Percentiles rank a stretch among this genome's conserved stretches.
These are phyloP conservation scores for Brachionus rubens DNA, from an alignment of 1,140 invertebrate species.

Conservation along the genomic window DNA sequence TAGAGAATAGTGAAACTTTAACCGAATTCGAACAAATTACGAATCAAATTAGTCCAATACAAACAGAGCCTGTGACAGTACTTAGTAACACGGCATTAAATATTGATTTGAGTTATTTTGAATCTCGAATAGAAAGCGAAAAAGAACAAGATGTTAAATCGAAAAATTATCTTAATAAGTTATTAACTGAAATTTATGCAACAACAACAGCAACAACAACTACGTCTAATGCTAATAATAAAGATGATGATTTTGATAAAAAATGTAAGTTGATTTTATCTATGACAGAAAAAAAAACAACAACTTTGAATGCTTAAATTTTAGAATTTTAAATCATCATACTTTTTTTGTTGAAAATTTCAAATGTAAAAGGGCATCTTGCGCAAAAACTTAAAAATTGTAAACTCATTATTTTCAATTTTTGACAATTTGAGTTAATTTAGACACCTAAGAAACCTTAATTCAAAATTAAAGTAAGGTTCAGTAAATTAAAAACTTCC, in stretches of 20 bases:
- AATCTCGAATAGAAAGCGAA: background rate
- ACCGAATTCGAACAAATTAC: background rate
- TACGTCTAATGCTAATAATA: too few relatives aligned
- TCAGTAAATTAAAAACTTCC: too few relatives aligned
- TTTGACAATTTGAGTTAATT: too few relatives aligned
- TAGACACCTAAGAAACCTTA: too few relatives aligned
- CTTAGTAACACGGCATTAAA: background rate
- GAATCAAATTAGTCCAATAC: background rate
- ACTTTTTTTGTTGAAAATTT: too few relatives aligned
- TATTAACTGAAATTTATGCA: conserved; percentile 16
- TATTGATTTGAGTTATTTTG: conserved; percentile 23
- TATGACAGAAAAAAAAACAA: too few relatives aligned
- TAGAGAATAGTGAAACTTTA: background rate
- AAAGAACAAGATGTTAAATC: background rate
- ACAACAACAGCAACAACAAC: too few relatives aligned
- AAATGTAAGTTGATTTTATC: conserved; percentile 9
- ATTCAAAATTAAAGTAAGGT: too few relatives aligned
- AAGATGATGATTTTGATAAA: conserved; percentile 27
- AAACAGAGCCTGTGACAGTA: background rate
- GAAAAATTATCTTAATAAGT: conserved; percentile 28
- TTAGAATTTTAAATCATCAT: too few relatives aligned
- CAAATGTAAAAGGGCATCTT: too few relatives aligned
- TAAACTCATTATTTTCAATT: too few relatives aligned
- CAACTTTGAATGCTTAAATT: background rate
- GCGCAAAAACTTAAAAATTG: too few relatives aligned